phyloP scores from a whole-genome alignment of 2,797 vertebrate species.

The Hydrocynus forskahlii region DNA sequence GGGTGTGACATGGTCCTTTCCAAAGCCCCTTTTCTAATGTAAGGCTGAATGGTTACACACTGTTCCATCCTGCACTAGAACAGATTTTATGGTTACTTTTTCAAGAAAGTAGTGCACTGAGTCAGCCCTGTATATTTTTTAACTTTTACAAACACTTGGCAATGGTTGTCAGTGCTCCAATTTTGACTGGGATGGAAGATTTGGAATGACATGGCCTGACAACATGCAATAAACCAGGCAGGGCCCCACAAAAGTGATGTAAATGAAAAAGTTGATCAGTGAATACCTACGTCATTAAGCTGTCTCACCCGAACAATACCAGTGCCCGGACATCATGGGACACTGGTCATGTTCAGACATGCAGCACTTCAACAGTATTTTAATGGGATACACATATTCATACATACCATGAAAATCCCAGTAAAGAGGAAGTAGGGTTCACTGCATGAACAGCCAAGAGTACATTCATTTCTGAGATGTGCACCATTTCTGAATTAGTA shows the following conservation, averaged over 20 bases:
- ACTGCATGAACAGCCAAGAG: too few species aligned
- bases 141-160: too few species aligned
- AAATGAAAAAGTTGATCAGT: background rate
- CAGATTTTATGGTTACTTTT: background rate
- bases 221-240: background rate
- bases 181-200: background rate
- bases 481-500: too few species aligned
- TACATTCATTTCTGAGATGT: too few species aligned
- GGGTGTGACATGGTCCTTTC: conserved; percentile 80
- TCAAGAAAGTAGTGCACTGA: background rate
- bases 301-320: background rate
- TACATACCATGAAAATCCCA: too few species aligned
- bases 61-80: background rate
- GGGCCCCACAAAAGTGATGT: background rate
- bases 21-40: background rate
- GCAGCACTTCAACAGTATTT: too few species aligned
- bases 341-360: too few species aligned
- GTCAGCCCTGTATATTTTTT: background rate
- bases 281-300: background rate
- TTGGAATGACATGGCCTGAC: background rate
- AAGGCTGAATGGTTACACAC: background rate
- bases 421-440: too few species aligned
- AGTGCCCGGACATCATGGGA: background rate
- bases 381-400: too few species aligned
- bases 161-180: background rate